Conservation (phyloP, 2,888 invertebrate species). For the Parnassius smintheus region DNA sequence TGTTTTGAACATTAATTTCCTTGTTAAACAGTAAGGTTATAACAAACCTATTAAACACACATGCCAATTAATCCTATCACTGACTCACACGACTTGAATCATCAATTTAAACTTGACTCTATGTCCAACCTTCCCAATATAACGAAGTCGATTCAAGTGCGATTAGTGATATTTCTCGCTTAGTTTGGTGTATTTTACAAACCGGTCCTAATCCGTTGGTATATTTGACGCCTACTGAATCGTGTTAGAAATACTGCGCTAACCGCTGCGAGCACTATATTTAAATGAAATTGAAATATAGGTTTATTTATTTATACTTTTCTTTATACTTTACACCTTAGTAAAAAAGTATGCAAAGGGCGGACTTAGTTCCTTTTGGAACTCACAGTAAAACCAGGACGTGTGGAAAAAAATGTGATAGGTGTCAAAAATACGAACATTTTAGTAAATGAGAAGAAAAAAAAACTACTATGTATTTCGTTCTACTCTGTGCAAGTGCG, state of each 20-base stretch:
- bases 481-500: no score
- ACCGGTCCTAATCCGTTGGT: not conserved
- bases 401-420: no score
- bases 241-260: not conserved
- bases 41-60: not conserved
- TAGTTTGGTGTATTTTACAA: not conserved
- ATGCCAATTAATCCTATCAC: constrained; percentile 1
- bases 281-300: no score
- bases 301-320: no score
- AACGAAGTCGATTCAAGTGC: not conserved
- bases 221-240: constrained; percentile 1
- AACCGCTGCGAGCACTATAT: not conserved
- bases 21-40: not conserved
- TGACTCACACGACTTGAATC: constrained; percentile 16
- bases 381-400: no score
- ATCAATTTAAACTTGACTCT: constrained; percentile 21
- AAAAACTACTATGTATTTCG: no score
- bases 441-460: no score
- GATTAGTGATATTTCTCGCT: not conserved
- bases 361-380: no score
- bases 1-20: no score
- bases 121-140: not conserved
- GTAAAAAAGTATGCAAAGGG: no score
- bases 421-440: no score
- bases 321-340: no score